phyloP scores from a whole-genome alignment of 2,888 invertebrate genomes.

The Sinotaia quadrata region DNA sequence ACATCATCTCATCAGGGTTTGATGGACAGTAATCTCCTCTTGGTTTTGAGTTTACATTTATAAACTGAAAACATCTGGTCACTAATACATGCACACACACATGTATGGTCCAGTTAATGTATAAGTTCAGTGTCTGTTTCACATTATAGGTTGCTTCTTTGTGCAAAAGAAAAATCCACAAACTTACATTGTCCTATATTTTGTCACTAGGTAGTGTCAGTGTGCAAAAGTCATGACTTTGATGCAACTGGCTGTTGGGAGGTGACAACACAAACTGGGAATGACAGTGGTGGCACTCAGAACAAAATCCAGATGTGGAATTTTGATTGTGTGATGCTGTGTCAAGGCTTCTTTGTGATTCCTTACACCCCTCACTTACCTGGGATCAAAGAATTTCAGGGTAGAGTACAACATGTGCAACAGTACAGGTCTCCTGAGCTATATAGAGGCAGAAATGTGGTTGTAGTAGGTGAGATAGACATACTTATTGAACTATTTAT shows the following conservation, averaged over 20 bases:
- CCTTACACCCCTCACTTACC: constrained; percentile 31
- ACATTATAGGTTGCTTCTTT: no score
- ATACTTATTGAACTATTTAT: no score
- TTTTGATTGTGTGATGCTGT: constrained; percentile 30
- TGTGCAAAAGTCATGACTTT: constrained; percentile 4
- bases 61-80: no score
- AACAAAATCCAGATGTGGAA: not conserved
- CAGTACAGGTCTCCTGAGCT: constrained; percentile 1
- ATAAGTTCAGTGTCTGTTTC: no score
- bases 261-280: not conserved
- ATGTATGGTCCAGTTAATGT: no score
- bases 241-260: constrained; percentile 1
- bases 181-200: no score
- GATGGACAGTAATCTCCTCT: no score
- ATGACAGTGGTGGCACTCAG: not conserved
- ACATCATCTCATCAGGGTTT: no score
- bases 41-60: no score
- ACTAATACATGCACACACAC: no score
- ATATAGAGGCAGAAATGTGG: not conserved
- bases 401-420: constrained; percentile 7
- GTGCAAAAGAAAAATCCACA: no score
- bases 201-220: constrained; percentile 2
- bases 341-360: constrained; percentile 23
- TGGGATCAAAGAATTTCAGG: constrained; percentile 21
- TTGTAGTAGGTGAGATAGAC: constrained; percentile 14